Evolutionary conservation across 2,113 vertebrate species (phyloP), one percentile per base, ranked within the genome.

Genomic region (Pyxicephalus adspersus): DNA sequence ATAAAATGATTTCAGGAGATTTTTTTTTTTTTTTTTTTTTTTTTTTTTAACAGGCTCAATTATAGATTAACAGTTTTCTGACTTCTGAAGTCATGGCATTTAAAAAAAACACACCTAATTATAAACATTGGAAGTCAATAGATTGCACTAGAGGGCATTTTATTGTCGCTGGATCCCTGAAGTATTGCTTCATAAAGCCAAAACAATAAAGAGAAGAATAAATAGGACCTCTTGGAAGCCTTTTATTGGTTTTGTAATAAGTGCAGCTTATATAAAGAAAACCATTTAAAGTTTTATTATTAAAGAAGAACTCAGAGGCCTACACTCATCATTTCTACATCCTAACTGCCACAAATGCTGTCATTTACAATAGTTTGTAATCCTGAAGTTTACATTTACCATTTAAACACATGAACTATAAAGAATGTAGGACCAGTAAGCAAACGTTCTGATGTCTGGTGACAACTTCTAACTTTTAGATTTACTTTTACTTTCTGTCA

Each of bases 231-330:
- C 64, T 34, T 58, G 52, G 50, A 78, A 78, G 64, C 51, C 28
- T 58, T 78, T 78, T 78, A 78, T 78, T 78, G 64, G 64, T 78
- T 68, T 78, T 78, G 51, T 68, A 78, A 67, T 57, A 68, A 58
- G 20, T 26, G 13, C 64, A 26, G 51, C 76, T 78, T 78, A 57
- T 55, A 64, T 67, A 68, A 68, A 67, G 76, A 78, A 78, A 78
- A 45, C 52, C 76, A 78, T 78, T 58, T 25, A 54, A 55, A 78
- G 76, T 64, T 68, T 38, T 68, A 58, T 66, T 67, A 78, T 78
- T 16, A 58, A 67, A 67, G 20, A 51, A 31, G 23, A 52, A 71
- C 22, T 45, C 11, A 9, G 18, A 20, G 26, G 20, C 25, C 38
- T 45, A 1, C 38, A 45, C 38, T 45, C 38, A 45, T 15, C 8